A percentile compares a stretch with the other conserved stretches of the same genome.
phyloP scores from a whole-genome alignment of 2,888 invertebrate genomes.

The Eupelmus urozonus region DNA sequence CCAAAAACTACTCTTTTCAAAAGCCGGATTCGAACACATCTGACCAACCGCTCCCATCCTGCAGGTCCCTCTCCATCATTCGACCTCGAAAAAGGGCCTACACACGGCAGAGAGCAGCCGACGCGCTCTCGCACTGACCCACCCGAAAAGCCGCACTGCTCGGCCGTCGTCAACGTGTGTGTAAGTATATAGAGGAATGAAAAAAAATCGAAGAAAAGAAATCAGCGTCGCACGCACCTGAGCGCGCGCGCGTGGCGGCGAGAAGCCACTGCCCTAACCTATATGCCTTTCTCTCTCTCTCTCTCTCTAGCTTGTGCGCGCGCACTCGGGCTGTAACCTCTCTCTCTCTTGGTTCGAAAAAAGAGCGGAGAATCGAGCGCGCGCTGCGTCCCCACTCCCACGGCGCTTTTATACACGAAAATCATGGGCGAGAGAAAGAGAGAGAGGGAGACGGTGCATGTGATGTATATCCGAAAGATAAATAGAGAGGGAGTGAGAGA shows the following conservation, averaged over 20 bases:
- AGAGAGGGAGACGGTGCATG: slow-evolving; percentile 14
- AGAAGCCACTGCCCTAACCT: slow-evolving; percentile 34
- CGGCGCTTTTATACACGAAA: slow-evolving; percentile 21
- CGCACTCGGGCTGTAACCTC: too few relatives aligned
- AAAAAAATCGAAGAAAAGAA: slow-evolving; percentile 16
- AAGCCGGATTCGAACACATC: too few relatives aligned
- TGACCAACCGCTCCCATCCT: too few relatives aligned
- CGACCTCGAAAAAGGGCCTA: too few relatives aligned
- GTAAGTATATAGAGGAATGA: not conserved
- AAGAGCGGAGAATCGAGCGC: slow-evolving; percentile 15
- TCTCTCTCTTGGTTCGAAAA: not conserved
- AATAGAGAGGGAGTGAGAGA: slow-evolving; percentile 36
- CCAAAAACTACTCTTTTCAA: too few relatives aligned
- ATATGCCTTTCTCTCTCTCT: slow-evolving; percentile 19
- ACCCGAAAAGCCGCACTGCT: too few relatives aligned
- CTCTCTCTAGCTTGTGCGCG: not conserved
- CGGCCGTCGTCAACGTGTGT: too few relatives aligned
- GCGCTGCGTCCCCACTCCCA: slow-evolving; percentile 3
- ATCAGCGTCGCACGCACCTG: slow-evolving; percentile 38
- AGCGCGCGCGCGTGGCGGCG: slow-evolving; percentile 22
- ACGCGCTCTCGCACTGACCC: slow-evolving; percentile 9
- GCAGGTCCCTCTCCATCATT: too few relatives aligned
- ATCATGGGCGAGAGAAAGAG: slow-evolving; percentile 26
- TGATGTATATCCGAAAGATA: not conserved
- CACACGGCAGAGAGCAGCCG: too few relatives aligned